These are phyloP conservation scores for Semotilus atromaculatus DNA, from an alignment of 2,797 vertebrate genomes.

Conservation along the genomic window DNA sequence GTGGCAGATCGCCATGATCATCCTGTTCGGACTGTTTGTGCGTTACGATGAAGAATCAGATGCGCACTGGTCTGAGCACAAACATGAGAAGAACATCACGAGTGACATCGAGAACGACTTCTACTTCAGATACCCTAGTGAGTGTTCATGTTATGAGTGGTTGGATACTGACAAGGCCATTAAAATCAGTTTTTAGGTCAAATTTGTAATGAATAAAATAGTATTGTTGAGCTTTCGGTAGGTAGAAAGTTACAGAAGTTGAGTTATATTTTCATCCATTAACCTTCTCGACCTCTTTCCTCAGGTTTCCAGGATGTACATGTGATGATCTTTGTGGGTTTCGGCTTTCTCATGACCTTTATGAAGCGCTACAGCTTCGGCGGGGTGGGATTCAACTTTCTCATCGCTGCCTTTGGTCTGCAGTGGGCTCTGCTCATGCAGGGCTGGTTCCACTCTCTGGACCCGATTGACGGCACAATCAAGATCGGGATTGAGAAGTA, in stretches of 20 bases:
- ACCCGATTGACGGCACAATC: constrained; percentile 77
- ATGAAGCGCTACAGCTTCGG: constrained; percentile 93
- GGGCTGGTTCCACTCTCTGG: constrained; percentile 90
- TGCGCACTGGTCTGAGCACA: constrained; percentile 77
- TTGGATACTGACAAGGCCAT: not conserved
- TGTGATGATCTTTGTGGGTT: constrained; percentile 98
- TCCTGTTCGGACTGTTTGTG: constrained; percentile 92
- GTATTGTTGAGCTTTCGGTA: not conserved
- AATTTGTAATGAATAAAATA: not conserved
- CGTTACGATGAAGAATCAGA: constrained; percentile 84
- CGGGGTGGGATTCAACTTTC: constrained; percentile 92
- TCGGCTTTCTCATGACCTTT: constrained; percentile 98
- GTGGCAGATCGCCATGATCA: constrained; percentile 87
- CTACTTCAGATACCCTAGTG: constrained; percentile 97
- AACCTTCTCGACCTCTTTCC: not conserved
- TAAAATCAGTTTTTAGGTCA: too few relatives aligned
- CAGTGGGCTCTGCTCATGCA: constrained; percentile 98
- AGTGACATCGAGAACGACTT: constrained; percentile 91
- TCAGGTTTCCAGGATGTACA: constrained; percentile 98
- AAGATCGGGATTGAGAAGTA: constrained; percentile 87
- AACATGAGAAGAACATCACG: constrained; percentile 69
- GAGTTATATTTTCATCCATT: not conserved
- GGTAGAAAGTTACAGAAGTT: not conserved
- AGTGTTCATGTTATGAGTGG: constrained; percentile 71
- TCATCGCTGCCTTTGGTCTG: constrained; percentile 92